phyloP scores from a whole-genome alignment of 2,113 vertebrate genomes.

The Indri indri region DNA sequence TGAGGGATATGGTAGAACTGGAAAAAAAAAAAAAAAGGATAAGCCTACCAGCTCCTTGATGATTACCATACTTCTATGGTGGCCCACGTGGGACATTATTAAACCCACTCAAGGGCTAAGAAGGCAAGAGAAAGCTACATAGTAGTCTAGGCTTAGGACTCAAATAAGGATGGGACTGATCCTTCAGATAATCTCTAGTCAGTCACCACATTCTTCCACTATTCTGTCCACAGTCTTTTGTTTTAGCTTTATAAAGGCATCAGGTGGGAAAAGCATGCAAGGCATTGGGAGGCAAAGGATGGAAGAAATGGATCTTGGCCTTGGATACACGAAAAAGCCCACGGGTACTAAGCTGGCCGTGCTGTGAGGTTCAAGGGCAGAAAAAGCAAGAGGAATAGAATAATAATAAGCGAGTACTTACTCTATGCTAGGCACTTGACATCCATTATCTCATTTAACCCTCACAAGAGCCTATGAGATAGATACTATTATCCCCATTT shows the following conservation, averaged over 20 bases:
- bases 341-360: neutral
- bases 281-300: neutral
- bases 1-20: neutral
- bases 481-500: neutral
- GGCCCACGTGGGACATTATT: neutral
- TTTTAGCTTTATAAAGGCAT: conserved; percentile 24
- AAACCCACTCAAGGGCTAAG: neutral
- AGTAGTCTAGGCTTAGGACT: neutral
- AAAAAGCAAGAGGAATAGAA: neutral
- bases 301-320: neutral
- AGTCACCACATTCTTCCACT: conserved; percentile 1
- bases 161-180: neutral
- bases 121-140: neutral
- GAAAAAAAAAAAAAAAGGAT: neutral
- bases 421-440: neutral
- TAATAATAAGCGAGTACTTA: neutral
- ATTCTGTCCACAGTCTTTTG: neutral
- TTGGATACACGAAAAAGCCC: neutral
- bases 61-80: neutral
- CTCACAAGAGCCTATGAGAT: neutral
- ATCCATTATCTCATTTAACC: conserved; percentile 9
- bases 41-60: neutral
- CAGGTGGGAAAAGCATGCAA: neutral
- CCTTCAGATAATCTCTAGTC: neutral
- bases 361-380: neutral